phyloP scores from a whole-genome alignment of 2,797 vertebrate genomes.

The Tenualosa thibaudeaui region DNA sequence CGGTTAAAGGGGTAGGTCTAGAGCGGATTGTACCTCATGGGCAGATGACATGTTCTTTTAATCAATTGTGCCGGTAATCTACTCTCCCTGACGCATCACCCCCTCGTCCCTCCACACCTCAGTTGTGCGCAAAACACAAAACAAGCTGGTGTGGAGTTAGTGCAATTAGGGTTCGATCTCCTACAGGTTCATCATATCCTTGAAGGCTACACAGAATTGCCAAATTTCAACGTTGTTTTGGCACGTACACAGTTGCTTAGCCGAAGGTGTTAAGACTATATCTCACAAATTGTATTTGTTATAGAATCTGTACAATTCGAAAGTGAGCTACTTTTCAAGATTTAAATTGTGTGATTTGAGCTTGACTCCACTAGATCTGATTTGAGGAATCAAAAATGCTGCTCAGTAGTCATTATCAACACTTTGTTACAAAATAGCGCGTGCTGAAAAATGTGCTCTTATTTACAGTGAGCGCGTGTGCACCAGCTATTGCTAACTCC shows the following conservation, averaged over 20 bases:
- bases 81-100: slow-evolving; percentile 31
- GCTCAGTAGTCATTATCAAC: too few relatives aligned
- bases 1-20: slow-evolving; percentile 38
- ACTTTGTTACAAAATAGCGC: too few relatives aligned
- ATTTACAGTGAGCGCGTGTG: not conserved
- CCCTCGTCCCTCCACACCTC: not conserved
- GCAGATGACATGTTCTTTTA: slow-evolving; percentile 51
- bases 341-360: too few relatives aligned
- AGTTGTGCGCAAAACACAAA: not conserved
- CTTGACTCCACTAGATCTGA: too few relatives aligned
- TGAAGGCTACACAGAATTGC: not conserved
- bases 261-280: too few relatives aligned
- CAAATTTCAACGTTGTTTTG: not conserved
- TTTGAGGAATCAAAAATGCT: too few relatives aligned
- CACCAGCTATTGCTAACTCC: not conserved
- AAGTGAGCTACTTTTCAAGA: too few relatives aligned
- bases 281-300: not conserved
- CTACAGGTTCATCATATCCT: not conserved
- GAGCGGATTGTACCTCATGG: slow-evolving; percentile 70
- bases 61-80: slow-evolving; percentile 40
- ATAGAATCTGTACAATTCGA: too few relatives aligned
- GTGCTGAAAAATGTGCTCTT: not conserved
- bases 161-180: not conserved
- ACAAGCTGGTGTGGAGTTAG: not conserved
- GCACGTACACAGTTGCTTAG: not conserved